These are phyloP conservation scores for Pantherophis vulpinus DNA, from an alignment of 2,797 vertebrate genomes.

Conservation along the genomic window DNA sequence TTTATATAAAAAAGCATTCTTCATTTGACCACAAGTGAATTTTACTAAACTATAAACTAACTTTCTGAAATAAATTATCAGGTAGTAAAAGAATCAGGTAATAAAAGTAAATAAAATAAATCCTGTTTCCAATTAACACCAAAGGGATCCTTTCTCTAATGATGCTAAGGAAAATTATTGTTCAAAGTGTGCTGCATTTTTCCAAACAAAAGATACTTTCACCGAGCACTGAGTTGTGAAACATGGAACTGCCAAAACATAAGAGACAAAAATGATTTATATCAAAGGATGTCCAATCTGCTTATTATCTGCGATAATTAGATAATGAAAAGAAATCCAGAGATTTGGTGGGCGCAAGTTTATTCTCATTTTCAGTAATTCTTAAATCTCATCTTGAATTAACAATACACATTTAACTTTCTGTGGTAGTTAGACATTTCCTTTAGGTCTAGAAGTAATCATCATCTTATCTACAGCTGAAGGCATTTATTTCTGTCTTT, in stretches of 20 bases:
- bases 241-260: slow-evolving; percentile 9
- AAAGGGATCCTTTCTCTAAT: slow-evolving; percentile 10
- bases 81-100: slow-evolving; percentile 38
- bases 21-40: slow-evolving; percentile 39
- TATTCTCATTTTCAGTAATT: slow-evolving; percentile 1
- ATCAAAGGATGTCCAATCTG: not conserved
- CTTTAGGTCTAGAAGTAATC: not conserved
- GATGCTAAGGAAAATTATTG: slow-evolving; percentile 22
- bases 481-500: not conserved
- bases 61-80: slow-evolving; percentile 47
- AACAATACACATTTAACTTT: not conserved
- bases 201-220: fast-evolving
- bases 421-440: not conserved
- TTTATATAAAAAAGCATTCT: slow-evolving; percentile 16
- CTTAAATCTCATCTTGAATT: not conserved
- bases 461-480: not conserved
- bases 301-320: not conserved
- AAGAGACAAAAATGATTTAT: not conserved
- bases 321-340: slow-evolving; percentile 10
- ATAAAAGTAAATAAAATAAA: slow-evolving; percentile 31
- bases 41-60: slow-evolving; percentile 33
- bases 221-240: not conserved
- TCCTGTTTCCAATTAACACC: slow-evolving; percentile 34
- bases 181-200: slow-evolving; percentile 18
- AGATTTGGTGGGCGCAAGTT: not conserved